Conservation (phyloP, 2,888 invertebrate species). For the Aspidapion aeneum region DNA sequence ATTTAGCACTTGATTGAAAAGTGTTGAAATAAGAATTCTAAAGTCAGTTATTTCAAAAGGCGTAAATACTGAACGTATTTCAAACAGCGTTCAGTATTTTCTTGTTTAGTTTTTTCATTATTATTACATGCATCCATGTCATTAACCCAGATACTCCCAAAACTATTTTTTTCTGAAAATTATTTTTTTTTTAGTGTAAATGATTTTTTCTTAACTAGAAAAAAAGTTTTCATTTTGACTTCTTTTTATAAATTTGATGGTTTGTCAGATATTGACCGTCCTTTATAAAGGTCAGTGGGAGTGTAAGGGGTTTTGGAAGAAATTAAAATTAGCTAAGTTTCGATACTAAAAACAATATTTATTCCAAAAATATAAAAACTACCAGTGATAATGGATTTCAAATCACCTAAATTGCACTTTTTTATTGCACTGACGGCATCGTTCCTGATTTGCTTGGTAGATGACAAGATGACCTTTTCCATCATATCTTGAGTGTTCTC, state of each 20-base stretch:
- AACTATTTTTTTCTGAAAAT: background rate
- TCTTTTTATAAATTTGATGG: background rate
- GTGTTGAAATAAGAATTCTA: background rate
- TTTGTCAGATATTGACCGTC: background rate
- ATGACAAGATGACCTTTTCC: conserved; percentile 2
- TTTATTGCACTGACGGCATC: background rate
- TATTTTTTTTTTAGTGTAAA: background rate
- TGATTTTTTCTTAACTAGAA: background rate
- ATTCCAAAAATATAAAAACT: background rate
- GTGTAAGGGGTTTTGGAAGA: background rate
- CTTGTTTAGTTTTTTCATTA: background rate
- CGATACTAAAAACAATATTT: background rate
- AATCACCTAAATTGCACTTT: background rate
- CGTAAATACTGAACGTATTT: too few species aligned
- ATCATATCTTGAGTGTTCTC: conserved; percentile 2
- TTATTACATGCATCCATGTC: background rate
- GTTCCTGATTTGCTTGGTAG: background rate
- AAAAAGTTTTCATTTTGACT: background rate
- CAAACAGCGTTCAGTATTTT: too few species aligned
- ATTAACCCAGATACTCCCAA: background rate
- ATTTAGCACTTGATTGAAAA: conserved; percentile 6
- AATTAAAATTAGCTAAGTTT: background rate
- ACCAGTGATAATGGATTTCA: background rate
- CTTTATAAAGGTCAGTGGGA: background rate
- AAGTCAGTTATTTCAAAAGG: conserved; percentile 1